A percentile compares a stretch with the other conserved stretches of the same genome.
phyloP scores from a whole-genome alignment of 2,888 invertebrate species.

The Clunio marinus region DNA sequence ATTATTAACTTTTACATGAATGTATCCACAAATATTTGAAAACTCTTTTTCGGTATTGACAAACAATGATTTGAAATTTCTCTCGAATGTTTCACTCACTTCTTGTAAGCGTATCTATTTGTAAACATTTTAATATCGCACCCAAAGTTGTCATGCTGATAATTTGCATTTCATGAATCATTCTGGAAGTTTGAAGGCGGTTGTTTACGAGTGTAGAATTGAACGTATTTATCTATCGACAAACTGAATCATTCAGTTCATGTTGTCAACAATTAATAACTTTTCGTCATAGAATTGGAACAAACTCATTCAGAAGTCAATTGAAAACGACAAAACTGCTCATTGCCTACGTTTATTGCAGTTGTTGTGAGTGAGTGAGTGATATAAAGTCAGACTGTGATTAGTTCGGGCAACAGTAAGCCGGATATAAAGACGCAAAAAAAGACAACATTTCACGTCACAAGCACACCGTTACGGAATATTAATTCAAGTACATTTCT shows the following conservation, averaged over 20 bases:
- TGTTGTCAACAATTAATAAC: not conserved
- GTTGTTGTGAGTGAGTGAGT: too few relatives aligned
- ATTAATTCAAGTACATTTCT: too few relatives aligned
- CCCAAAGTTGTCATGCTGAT: not conserved
- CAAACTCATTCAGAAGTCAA: not conserved
- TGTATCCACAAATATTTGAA: too few relatives aligned
- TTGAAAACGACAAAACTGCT: constrained; percentile 5
- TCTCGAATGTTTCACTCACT: too few relatives aligned
- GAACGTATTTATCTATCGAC: not conserved
- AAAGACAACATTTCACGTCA: too few relatives aligned
- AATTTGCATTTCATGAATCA: constrained; percentile 17
- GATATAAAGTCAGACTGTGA: constrained; percentile 22
- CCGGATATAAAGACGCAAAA: constrained; percentile 23
- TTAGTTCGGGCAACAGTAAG: too few relatives aligned
- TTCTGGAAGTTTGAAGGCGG: not conserved
- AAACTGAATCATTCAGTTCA: not conserved
- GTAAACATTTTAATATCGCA: too few relatives aligned
- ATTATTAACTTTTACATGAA: too few relatives aligned
- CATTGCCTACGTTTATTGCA: not conserved
- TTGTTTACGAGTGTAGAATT: not conserved
- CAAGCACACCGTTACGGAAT: not conserved
- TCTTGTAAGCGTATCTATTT: too few relatives aligned
- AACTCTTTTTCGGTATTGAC: too few relatives aligned
- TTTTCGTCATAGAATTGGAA: constrained; percentile 2
- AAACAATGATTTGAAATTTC: too few relatives aligned